Evolutionary conservation across 2,797 vertebrate genomes (phyloP).

Genomic region (Cercopithecus petaurista): DNA sequence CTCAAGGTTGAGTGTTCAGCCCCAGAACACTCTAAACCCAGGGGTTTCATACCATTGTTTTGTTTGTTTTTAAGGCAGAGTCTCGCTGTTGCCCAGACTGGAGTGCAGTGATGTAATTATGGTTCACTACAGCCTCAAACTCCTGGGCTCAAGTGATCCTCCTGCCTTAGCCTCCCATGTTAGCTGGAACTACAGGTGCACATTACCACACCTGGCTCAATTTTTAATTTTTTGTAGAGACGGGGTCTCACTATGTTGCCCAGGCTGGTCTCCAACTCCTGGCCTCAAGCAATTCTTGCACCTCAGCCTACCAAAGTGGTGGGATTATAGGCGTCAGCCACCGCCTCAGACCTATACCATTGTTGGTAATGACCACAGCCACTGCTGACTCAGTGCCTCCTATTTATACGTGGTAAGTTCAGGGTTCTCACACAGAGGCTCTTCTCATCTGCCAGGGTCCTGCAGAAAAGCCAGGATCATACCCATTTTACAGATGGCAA

Average conservation of each 20-base stretch:
- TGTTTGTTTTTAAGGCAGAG: not conserved
- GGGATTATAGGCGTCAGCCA: not conserved
- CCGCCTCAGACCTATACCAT: not conserved
- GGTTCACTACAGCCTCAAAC: not conserved
- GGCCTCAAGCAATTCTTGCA: not conserved
- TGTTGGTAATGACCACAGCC: not conserved
- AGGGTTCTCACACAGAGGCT: not conserved
- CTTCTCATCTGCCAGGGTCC: not conserved
- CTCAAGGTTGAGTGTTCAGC: not conserved
- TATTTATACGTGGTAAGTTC: not conserved
- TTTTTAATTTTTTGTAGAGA: not conserved
- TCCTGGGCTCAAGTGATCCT: not conserved
- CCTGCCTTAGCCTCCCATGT: not conserved
- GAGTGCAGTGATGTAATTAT: not conserved
- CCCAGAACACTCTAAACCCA: not conserved
- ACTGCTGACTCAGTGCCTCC: not conserved
- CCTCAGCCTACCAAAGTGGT: not conserved
- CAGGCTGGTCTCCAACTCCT: not conserved
- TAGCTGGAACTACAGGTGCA: not conserved
- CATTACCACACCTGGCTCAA: not conserved
- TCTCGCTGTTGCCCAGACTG: not conserved
- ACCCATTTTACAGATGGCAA: not conserved
- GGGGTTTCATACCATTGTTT: not conserved
- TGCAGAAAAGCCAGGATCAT: not conserved
- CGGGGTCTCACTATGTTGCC: not conserved